phyloP scores from a whole-genome alignment of 2,113 vertebrate genomes.

The Calidris pygmaea region DNA sequence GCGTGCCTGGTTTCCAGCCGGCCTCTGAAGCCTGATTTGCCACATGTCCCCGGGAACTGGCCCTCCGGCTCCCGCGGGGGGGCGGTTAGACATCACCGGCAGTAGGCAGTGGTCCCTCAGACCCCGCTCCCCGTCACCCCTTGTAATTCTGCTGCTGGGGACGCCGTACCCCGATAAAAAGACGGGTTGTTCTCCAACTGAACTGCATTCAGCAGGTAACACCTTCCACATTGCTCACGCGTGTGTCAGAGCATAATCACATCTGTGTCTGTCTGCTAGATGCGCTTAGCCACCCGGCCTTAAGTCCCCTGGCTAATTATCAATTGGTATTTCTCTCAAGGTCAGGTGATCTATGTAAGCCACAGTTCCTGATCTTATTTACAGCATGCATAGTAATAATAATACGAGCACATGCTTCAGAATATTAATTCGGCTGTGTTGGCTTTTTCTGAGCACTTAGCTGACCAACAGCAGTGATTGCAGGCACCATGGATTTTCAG shows the following conservation, averaged over 20 bases:
- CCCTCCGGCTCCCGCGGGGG: background rate
- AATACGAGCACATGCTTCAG: background rate
- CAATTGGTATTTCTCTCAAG: background rate
- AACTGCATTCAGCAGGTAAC: background rate
- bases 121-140: background rate
- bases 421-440: background rate
- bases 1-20: background rate
- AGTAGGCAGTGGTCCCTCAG: background rate
- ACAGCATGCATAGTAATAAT: background rate
- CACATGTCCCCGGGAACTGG: background rate
- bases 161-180: background rate
- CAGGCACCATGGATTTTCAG: background rate
- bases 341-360: background rate
- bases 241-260: background rate
- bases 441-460: background rate
- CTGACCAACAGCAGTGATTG: rapidly evolving
- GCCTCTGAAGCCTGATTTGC: background rate
- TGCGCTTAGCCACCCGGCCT: background rate
- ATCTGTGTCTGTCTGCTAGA: background rate
- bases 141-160: background rate
- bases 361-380: background rate
- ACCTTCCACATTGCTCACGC: background rate
- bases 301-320: background rate
- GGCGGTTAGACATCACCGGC: background rate
- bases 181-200: background rate